Evolutionary conservation across 2,797 vertebrate species (phyloP).

Genomic region (Parauchenoglanis ngamensis): DNA sequence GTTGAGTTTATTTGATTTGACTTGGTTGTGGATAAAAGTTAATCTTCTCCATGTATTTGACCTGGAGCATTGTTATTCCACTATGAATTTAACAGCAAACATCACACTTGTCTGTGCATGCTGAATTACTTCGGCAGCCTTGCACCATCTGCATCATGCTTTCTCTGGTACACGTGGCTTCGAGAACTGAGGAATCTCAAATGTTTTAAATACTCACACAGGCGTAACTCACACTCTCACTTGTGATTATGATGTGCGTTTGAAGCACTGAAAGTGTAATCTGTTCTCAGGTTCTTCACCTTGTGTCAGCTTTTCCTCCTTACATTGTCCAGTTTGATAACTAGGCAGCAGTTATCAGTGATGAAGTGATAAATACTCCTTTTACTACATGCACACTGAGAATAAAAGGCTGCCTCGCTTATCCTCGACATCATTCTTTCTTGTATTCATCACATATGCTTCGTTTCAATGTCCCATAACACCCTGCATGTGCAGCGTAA

Average conservation of each 20-base stretch:
- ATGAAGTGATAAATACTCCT: slow-evolving; percentile 47
- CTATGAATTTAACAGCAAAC: slow-evolving; percentile 49
- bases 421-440: slow-evolving; percentile 31
- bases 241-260: slow-evolving; percentile 26
- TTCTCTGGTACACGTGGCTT: slow-evolving; percentile 9
- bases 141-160: neutral
- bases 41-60: slow-evolving; percentile 53
- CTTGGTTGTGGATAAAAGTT: slow-evolving; percentile 42
- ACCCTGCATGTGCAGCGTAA: slow-evolving; percentile 40
- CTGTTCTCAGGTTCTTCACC: slow-evolving; percentile 3
- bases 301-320: slow-evolving; percentile 20
- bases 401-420: slow-evolving; percentile 37
- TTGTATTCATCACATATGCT: slow-evolving; percentile 45
- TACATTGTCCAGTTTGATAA: slow-evolving; percentile 6
- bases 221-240: slow-evolving; percentile 19
- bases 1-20: slow-evolving; percentile 49
- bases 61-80: slow-evolving; percentile 51
- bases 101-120: slow-evolving; percentile 28
- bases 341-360: slow-evolving; percentile 24
- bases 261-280: slow-evolving; percentile 47
- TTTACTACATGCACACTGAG: slow-evolving; percentile 29
- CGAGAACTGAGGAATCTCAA: neutral
- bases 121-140: slow-evolving; percentile 28
- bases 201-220: slow-evolving; percentile 18
- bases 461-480: slow-evolving; percentile 40